A percentile compares a stretch with the other conserved stretches of the same genome.
Conservation (phyloP, 2,113 vertebrate species). For the Gavialis gangeticus region DNA sequence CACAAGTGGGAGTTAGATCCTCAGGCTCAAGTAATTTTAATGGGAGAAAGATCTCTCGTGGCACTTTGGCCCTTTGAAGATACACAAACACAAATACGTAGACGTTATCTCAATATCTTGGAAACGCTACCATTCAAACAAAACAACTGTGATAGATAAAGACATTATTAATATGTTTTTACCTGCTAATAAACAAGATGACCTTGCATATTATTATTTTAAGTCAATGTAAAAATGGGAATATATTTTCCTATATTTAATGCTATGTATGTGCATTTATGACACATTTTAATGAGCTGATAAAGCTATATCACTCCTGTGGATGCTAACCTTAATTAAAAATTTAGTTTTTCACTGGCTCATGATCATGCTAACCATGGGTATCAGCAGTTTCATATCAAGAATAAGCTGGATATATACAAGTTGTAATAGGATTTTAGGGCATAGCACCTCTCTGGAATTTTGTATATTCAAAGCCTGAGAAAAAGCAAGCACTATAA, state of each 20-base stretch:
- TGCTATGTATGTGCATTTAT: not conserved
- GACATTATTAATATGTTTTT: not conserved
- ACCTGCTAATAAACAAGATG: not conserved
- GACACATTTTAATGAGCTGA: not conserved
- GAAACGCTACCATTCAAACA: not conserved
- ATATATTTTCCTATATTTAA: not conserved
- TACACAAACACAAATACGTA: no score
- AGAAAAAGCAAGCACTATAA: not conserved
- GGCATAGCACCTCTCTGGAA: not conserved
- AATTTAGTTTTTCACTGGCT: not conserved
- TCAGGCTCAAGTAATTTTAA: not conserved
- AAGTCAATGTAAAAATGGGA: not conserved
- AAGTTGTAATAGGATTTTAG: not conserved
- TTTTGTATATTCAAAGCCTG: not conserved
- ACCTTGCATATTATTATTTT: not conserved
- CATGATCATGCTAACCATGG: not conserved
- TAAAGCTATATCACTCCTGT: not conserved
- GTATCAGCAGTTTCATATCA: not conserved
- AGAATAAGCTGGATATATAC: not conserved
- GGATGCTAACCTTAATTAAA: not conserved
- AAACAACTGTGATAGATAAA: not conserved
- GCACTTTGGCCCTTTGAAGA: not conserved
- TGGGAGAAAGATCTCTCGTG: not conserved
- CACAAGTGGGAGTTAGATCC: not conserved
- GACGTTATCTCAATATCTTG: not conserved